Conservation (phyloP, 2,797 vertebrate genomes). For the Mus minutoides region DNA sequence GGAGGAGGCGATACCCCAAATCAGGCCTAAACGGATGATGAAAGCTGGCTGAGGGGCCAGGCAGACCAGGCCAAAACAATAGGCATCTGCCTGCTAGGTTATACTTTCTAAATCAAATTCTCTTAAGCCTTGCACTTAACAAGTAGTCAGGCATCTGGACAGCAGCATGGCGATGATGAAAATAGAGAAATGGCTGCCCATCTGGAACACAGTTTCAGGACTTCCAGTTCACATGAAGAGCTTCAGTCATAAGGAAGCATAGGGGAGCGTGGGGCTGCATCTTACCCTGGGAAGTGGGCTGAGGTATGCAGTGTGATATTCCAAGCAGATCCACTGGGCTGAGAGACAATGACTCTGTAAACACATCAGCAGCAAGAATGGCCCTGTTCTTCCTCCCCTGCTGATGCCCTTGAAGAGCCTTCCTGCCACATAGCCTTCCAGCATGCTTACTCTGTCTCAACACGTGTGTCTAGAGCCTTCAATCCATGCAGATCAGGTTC, state of each 20-base stretch:
- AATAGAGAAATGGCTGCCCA: not conserved
- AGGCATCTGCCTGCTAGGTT: not conserved
- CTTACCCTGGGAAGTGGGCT: not conserved
- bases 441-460: rapidly evolving
- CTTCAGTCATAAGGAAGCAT: not conserved
- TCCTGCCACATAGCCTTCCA: rapidly evolving
- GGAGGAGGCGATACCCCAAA: not conserved
- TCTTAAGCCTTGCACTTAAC: not conserved
- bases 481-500: rapidly evolving
- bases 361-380: not conserved
- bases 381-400: not conserved
- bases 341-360: not conserved
- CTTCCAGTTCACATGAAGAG: not conserved
- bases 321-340: not conserved
- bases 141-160: not conserved
- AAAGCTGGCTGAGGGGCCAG: not conserved
- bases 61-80: not conserved
- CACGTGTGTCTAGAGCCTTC: not conserved
- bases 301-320: not conserved
- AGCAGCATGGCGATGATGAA: not conserved
- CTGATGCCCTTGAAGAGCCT: not conserved
- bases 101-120: not conserved
- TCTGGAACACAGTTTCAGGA: not conserved
- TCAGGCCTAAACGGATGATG: not conserved
- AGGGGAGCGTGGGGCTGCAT: not conserved